These are phyloP conservation scores for Datnioides undecimradiatus DNA, from an alignment of 2,113 vertebrate genomes.

Conservation along the genomic window DNA sequence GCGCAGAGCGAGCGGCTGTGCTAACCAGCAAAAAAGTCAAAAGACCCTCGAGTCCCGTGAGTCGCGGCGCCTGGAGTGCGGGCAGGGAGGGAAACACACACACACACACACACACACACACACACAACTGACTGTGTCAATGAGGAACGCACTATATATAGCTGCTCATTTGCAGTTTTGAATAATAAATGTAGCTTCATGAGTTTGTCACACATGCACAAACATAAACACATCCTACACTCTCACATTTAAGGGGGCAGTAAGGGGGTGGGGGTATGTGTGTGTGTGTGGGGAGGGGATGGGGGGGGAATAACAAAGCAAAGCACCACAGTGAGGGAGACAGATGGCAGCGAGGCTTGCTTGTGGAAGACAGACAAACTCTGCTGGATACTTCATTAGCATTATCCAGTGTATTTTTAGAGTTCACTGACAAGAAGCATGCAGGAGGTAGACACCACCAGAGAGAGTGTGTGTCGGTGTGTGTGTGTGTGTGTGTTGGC, in stretches of 20 bases:
- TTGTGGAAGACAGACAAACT: slow-evolving; percentile 70
- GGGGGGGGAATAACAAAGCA: slow-evolving; percentile 41
- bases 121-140: slow-evolving; percentile 13
- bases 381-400: slow-evolving; percentile 75
- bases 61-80: slow-evolving; percentile 15
- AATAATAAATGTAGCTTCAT: slow-evolving; percentile 58
- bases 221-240: slow-evolving; percentile 42
- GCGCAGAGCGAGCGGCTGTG: slow-evolving; percentile 8
- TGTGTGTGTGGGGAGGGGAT: slow-evolving; percentile 7
- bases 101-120: slow-evolving; percentile 13
- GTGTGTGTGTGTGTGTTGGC: slow-evolving; percentile 10
- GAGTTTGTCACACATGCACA: slow-evolving; percentile 31
- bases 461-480: slow-evolving; percentile 7
- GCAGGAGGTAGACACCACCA: slow-evolving; percentile 59
- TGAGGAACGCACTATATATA: slow-evolving; percentile 56
- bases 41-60: slow-evolving; percentile 32
- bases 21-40: slow-evolving; percentile 29
- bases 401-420: slow-evolving; percentile 76
- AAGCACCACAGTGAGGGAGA: slow-evolving; percentile 59
- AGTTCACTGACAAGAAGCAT: slow-evolving; percentile 64
- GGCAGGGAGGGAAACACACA: slow-evolving; percentile 33
- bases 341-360: slow-evolving; percentile 67
- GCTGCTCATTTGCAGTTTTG: slow-evolving; percentile 63
- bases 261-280: neutral
- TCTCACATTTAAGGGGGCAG: slow-evolving; percentile 12